Evolutionary conservation across 2,113 vertebrate species (phyloP).

Genomic region (Seriola dumerili): DNA sequence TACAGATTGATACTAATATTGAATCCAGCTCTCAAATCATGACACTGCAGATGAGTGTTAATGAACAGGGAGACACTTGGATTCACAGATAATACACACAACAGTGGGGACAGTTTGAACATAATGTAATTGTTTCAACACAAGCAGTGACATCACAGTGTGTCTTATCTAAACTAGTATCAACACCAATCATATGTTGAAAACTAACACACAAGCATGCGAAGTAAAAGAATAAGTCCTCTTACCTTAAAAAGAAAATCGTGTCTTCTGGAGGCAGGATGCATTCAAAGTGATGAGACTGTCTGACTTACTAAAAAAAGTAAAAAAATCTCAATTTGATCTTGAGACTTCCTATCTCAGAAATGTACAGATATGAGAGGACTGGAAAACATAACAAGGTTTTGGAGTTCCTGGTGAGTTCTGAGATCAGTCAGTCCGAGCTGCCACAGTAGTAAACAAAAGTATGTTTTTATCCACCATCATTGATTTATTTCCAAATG

Average conservation of each 20-base stretch:
- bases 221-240: neutral
- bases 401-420: no score
- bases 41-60: neutral
- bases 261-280: neutral
- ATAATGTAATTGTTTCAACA: no score
- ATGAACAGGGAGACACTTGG: neutral
- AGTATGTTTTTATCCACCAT: no score
- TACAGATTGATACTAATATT: conserved; percentile 34
- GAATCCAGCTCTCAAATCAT: conserved; percentile 29
- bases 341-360: neutral
- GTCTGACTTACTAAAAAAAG: no score
- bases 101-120: neutral
- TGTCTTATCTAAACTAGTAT: neutral
- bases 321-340: neutral
- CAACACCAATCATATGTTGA: neutral
- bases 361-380: neutral
- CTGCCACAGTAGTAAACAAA: no score
- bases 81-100: conserved; percentile 1
- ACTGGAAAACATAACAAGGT: no score
- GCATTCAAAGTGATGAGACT: neutral
- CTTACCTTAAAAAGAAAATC: neutral
- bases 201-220: neutral
- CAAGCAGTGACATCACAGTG: neutral
- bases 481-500: no score
- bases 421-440: no score